Base-by-base conservation (phyloP, 2,888 invertebrate genomes). In the Mythimna impura region DNA sequence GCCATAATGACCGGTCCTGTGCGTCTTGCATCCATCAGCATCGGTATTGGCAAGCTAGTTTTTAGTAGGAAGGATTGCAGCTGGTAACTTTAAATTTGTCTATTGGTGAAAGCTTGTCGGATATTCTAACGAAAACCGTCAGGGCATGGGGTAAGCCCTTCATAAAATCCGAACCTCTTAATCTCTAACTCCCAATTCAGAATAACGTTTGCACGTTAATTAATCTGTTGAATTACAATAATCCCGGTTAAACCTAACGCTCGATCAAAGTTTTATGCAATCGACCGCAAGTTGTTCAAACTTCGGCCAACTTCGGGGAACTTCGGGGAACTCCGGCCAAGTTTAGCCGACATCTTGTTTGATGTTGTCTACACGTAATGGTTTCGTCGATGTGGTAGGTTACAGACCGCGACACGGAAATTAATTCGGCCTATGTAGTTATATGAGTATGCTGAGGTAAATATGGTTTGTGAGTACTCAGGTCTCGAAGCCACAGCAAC, bases 341-440 rank as follows among this genome's bases (percentile, higher is more conserved):
- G 74, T 81, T 85, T 76, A 62, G 54, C 84, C 81, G 79, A 85
- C 86, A 86, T 86, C 88, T 85, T 84, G 89, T 89, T 86, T 86
- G 86, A 84, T 86, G 82, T 83, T 85, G 85, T 85, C 83, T 83
- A 78, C 86, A 80, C 80, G 84, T 91, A 90, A 91, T 90, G 90
- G 85, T 88, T 86, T 82, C 86, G 77, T 76, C 83, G 88, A 84
- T 81, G 84, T 71, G 85, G 83, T 85, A 60, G 54, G 71, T 80
- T 85, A 80, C 80, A 76, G 87, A 90, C 91, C 91, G 76, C 90
- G 76, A 71, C 63, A 81, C 85, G 90, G 89, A 90, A 88, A 91
- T 91, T 91, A 90, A 89, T 89, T 88, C 83, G 78, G 82, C 87
- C 85, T 78, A 79, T 62, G 81, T 74, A 75, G 43, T 14, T 43